Evolutionary conservation across 2,113 vertebrate genomes (phyloP).

Genomic region (Oncorhynchus nerka): DNA sequence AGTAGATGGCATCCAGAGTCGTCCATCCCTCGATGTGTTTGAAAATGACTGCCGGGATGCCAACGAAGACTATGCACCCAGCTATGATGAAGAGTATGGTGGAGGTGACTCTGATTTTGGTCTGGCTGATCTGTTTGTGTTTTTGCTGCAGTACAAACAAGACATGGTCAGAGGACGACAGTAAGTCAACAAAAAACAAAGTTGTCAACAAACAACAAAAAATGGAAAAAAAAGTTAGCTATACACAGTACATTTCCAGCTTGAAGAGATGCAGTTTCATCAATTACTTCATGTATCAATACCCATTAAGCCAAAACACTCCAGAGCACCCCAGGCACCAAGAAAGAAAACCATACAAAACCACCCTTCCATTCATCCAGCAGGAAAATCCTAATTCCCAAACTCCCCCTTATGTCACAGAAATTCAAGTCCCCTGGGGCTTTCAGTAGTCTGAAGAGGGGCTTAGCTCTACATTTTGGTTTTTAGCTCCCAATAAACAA

Average conservation of each 20-base stretch:
- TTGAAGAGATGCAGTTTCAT: background rate
- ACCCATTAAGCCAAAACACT: background rate
- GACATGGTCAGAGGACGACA: background rate
- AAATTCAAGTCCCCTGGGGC: background rate
- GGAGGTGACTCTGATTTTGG: constrained; percentile 96
- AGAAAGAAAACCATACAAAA: background rate
- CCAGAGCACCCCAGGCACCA: background rate
- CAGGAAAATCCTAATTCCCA: background rate
- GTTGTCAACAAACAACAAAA: background rate
- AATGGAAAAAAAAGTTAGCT: no score
- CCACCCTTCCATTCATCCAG: background rate
- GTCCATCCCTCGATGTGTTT: constrained; percentile 94
- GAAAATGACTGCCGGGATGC: constrained; percentile 93
- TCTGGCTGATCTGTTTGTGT: constrained; percentile 95
- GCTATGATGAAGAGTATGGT: constrained; percentile 95
- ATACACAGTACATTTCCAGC: background rate
- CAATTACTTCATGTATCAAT: background rate
- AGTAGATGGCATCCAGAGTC: constrained; percentile 93
- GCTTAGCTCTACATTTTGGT: no score
- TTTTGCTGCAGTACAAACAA: constrained; percentile 81
- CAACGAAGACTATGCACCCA: constrained; percentile 94
- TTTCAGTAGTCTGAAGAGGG: background rate
- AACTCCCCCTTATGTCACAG: background rate
- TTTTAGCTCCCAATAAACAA: background rate
- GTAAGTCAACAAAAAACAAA: background rate